These are phyloP conservation scores for Apaloderma vittatum DNA, from an alignment of 2,113 vertebrate genomes.

Conservation along the genomic window DNA sequence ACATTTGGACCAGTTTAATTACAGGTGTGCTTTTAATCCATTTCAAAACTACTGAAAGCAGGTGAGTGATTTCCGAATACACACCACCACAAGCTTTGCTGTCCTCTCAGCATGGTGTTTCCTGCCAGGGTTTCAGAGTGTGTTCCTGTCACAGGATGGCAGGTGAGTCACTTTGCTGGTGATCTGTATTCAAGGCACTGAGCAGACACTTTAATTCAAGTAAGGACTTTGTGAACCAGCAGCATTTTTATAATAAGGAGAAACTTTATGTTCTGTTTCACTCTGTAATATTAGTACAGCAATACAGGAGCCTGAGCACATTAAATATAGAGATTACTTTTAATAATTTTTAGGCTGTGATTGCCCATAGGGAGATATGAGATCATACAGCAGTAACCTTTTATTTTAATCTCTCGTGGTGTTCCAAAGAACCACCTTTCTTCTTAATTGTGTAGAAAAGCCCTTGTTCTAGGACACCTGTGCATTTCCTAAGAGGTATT, in stretches of 20 bases:
- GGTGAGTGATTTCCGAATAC: background rate
- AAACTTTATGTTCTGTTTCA: constrained; percentile 48
- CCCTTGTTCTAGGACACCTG: background rate
- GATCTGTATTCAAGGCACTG: constrained; percentile 18
- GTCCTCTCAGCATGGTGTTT: background rate
- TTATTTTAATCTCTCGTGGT: constrained; percentile 13
- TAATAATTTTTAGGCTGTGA: constrained; percentile 1
- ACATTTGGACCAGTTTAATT: background rate
- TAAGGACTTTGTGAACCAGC: constrained; percentile 20
- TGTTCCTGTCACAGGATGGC: background rate
- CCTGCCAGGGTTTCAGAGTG: background rate
- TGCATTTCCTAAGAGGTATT: background rate
- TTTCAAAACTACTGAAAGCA: background rate
- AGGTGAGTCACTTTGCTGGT: constrained; percentile 23
- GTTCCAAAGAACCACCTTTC: constrained; percentile 12
- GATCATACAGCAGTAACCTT: background rate
- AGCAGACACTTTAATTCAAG: constrained; percentile 41
- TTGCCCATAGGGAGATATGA: background rate
- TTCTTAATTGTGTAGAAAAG: background rate
- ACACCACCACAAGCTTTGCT: background rate
- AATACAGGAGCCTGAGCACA: background rate
- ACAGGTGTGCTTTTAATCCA: background rate
- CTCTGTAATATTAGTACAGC: background rate
- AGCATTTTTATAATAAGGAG: constrained; percentile 13
- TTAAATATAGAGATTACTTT: constrained; percentile 2